phyloP scores from a whole-genome alignment of 1,140 invertebrate genomes.

The Eurosta solidaginis region DNA sequence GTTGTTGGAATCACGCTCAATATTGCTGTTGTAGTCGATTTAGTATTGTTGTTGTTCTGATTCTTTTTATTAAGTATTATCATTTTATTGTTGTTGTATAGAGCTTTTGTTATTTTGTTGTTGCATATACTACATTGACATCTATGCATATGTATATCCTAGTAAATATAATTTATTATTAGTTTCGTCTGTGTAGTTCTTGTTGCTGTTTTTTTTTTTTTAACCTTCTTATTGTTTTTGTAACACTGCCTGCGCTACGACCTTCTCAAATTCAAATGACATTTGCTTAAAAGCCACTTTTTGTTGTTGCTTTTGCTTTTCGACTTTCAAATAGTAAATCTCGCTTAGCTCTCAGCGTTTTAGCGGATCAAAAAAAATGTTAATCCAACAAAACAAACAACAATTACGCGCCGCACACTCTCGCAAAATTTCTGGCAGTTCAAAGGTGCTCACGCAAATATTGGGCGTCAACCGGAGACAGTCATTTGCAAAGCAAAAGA shows the following conservation, averaged over 20 bases:
- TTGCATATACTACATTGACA: too few species aligned
- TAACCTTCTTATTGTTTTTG: too few species aligned
- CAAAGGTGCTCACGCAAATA: neutral
- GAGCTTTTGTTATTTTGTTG: too few species aligned
- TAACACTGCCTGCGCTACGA: too few species aligned
- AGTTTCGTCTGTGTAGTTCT: too few species aligned
- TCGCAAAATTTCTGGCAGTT: neutral
- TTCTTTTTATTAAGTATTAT: too few species aligned
- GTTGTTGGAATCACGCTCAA: too few species aligned
- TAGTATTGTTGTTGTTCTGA: too few species aligned
- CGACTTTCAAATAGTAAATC: neutral
- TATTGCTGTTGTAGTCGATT: too few species aligned
- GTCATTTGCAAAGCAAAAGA: neutral
- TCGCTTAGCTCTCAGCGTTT: neutral
- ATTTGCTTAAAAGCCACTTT: neutral
- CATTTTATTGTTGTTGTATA: too few species aligned
- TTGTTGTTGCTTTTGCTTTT: neutral
- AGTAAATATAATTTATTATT: too few species aligned
- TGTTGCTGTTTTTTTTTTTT: slow-evolving; percentile 22
- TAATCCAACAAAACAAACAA: neutral
- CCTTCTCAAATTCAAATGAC: neutral
- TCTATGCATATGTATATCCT: too few species aligned
- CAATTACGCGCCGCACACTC: neutral
- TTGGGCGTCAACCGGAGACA: slow-evolving; percentile 29
- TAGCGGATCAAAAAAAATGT: neutral